Evolutionary conservation across 2,113 vertebrate species (phyloP).

Genomic region (Dinomys branickii): DNA sequence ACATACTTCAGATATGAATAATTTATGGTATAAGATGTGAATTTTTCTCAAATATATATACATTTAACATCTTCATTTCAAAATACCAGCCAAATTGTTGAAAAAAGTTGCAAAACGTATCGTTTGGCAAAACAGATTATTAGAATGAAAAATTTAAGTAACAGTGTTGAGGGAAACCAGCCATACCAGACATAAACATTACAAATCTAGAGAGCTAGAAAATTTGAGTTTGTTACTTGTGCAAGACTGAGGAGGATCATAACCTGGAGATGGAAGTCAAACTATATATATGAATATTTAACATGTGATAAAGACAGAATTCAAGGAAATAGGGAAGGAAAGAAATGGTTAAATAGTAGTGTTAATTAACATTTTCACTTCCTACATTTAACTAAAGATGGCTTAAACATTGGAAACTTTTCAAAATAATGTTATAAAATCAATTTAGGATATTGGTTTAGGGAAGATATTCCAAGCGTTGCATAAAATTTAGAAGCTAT

Average conservation of each 20-base stretch:
- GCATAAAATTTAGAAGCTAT: not conserved
- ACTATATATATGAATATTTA: not conserved
- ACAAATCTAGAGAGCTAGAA: not conserved
- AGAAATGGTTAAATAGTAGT: not conserved
- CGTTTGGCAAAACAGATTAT: not conserved
- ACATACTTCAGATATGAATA: not conserved
- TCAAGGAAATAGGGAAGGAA: not conserved
- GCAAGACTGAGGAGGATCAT: not conserved
- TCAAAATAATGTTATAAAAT: not conserved
- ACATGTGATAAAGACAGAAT: not conserved
- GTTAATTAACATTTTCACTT: not conserved
- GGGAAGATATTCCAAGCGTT: not conserved
- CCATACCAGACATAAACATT: not conserved
- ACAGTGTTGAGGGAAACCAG: not conserved
- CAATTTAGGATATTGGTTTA: not conserved
- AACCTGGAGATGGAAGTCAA: not conserved
- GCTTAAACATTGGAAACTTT: not conserved
- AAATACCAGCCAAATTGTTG: not conserved
- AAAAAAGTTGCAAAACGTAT: not conserved
- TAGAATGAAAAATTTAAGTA: constrained; percentile 36
- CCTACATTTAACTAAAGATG: not conserved
- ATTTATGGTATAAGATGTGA: not conserved
- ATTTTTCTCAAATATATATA: not conserved
- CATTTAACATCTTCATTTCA: not conserved
- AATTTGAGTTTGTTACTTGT: not conserved